phyloP scores from a whole-genome alignment of 2,113 vertebrate genomes.

The Heloderma charlesbogerti region DNA sequence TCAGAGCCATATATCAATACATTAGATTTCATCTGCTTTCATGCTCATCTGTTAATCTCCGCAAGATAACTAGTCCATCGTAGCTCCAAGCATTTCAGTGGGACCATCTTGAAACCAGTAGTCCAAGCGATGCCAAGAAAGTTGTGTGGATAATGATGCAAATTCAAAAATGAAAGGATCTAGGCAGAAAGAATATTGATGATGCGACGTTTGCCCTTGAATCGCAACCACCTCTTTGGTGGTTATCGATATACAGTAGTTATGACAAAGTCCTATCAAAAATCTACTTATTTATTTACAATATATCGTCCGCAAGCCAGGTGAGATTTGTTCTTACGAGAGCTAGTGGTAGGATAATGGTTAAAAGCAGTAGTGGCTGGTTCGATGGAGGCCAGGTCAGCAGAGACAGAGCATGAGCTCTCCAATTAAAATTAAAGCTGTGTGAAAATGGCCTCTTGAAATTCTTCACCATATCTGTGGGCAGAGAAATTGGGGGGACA shows the following conservation, averaged over 20 bases:
- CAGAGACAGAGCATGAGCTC: background rate
- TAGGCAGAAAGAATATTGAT: background rate
- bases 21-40: background rate
- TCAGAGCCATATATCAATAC: background rate
- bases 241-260: background rate
- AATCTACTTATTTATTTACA: background rate
- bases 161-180: background rate
- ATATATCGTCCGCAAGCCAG: background rate
- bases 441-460: too few relatives aligned
- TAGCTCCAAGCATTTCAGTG: background rate
- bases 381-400: too few relatives aligned
- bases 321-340: background rate
- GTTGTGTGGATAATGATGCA: background rate
- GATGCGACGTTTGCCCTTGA: background rate
- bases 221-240: background rate
- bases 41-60: constrained; percentile 15
- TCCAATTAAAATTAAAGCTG: background rate
- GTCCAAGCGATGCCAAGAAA: background rate
- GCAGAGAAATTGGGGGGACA: too few relatives aligned
- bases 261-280: constrained; percentile 20
- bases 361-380: background rate
- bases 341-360: background rate
- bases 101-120: background rate
- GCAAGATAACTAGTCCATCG: background rate
- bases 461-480: too few relatives aligned